Evolutionary conservation across 2,113 vertebrate genomes (phyloP).

Genomic region (Oostethus manadensis): DNA sequence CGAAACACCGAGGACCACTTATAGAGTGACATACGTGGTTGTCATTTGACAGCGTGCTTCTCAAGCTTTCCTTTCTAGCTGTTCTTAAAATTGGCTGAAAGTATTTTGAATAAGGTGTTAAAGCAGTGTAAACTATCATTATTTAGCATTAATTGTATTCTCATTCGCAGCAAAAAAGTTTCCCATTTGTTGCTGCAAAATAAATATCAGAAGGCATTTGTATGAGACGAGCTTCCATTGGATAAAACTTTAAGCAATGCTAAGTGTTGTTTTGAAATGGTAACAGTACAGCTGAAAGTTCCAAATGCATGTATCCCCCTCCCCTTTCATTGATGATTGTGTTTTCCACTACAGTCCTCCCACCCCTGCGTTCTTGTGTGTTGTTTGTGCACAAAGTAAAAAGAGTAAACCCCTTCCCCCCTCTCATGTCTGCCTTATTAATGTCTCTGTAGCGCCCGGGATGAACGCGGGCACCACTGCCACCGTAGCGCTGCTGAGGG

Average conservation of each 20-base stretch:
- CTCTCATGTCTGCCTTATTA: conserved; percentile 38
- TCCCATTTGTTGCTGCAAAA: neutral
- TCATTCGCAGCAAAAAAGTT: neutral
- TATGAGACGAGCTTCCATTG: conserved; percentile 9
- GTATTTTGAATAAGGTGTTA: neutral
- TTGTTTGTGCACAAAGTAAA: conserved; percentile 12
- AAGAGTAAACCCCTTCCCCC: conserved; percentile 38
- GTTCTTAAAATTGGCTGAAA: neutral
- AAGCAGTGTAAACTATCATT: too few relatives aligned
- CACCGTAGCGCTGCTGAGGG: conserved; percentile 91
- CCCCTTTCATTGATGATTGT: conserved; percentile 26
- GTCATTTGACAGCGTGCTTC: too few relatives aligned
- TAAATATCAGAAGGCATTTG: neutral
- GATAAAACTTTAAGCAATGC: conserved; percentile 6
- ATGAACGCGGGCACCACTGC: conserved; percentile 85
- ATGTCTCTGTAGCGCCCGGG: conserved; percentile 75
- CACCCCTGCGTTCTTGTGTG: conserved; percentile 33
- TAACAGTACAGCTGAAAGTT: conserved; percentile 26
- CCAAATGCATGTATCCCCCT: conserved; percentile 54
- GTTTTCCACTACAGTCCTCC: conserved; percentile 18
- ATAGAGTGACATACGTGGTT: too few relatives aligned
- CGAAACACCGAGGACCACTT: too few relatives aligned
- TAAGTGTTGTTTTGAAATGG: conserved; percentile 2
- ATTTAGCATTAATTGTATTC: too few relatives aligned
- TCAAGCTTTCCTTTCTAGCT: too few relatives aligned